These are phyloP conservation scores for Caradrina kadenii DNA, from an alignment of 2,888 invertebrate genomes.

Conservation along the genomic window DNA sequence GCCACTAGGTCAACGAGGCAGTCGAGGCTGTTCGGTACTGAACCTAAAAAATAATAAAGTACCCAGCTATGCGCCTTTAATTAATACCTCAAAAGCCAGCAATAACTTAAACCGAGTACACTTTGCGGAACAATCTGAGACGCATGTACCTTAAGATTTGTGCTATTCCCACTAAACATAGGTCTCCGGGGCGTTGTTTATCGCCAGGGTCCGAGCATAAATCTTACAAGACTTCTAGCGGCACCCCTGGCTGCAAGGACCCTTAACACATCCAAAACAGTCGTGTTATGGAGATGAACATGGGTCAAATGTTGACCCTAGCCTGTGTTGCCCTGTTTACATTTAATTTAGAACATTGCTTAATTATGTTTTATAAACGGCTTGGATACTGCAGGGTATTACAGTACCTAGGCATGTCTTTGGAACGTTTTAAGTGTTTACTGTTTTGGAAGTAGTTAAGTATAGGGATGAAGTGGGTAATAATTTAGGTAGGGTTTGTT, in stretches of 20 bases:
- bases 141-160: constrained; percentile 62
- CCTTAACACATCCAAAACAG: constrained; percentile 79
- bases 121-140: constrained; percentile 59
- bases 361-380: constrained; percentile 56
- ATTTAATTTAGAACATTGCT: constrained; percentile 64
- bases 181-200: constrained; percentile 80
- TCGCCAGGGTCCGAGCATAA: constrained; percentile 81
- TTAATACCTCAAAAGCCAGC: constrained; percentile 43
- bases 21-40: too few species aligned
- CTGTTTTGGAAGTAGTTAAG: constrained; percentile 9
- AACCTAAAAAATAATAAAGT: background rate
- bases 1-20: too few species aligned
- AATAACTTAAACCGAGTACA: constrained; percentile 55
- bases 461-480: constrained; percentile 9
- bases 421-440: constrained; percentile 13
- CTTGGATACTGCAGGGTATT: background rate
- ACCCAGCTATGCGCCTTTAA: constrained; percentile 11
- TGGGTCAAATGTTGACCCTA: constrained; percentile 69
- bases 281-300: constrained; percentile 74
- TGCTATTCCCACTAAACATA: constrained; percentile 59
- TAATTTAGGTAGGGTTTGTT: constrained; percentile 23
- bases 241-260: constrained; percentile 72
- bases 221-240: constrained; percentile 77
- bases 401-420: too few species aligned
- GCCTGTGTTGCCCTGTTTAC: constrained; percentile 47